Conservation (phyloP, 1,140 invertebrate genomes). For the Drosophila seguyi region DNA sequence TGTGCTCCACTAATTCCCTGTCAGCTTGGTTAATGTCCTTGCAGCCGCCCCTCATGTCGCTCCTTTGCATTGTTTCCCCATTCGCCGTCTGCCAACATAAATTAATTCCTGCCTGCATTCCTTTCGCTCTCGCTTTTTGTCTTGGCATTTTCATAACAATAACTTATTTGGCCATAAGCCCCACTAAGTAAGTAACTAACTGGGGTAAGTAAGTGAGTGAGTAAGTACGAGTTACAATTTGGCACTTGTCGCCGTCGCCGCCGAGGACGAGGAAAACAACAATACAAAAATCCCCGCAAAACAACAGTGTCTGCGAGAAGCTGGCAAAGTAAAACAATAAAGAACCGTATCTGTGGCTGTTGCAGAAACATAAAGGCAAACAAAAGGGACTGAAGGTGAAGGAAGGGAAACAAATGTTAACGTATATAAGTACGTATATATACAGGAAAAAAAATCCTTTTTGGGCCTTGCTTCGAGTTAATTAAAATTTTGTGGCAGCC, state of each 20-base stretch:
- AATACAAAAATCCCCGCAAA: conserved; percentile 9
- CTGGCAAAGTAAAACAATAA: conserved; percentile 63
- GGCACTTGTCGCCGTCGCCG: conserved; percentile 58
- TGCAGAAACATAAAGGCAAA: conserved; percentile 37
- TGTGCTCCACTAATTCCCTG: conserved; percentile 53
- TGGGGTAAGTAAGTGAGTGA: conserved; percentile 66
- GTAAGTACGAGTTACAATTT: conserved; percentile 37
- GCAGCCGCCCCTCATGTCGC: conserved; percentile 1
- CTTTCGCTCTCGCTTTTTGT: conserved; percentile 25
- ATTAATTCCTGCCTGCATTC: conserved; percentile 52
- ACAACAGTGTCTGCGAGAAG: conserved; percentile 3
- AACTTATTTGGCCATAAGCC: conserved; percentile 52
- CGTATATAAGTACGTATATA: background rate
- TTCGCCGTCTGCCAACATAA: conserved; percentile 38
- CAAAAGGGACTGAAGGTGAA: conserved; percentile 10
- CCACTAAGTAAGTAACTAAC: conserved; percentile 61
- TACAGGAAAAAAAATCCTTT: background rate
- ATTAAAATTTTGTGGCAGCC: background rate
- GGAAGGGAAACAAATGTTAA: conserved; percentile 5
- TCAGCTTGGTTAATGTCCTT: conserved; percentile 52
- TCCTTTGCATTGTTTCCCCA: conserved; percentile 11
- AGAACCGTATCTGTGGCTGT: conserved; percentile 27
- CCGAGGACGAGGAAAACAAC: conserved; percentile 6
- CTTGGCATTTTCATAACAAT: conserved; percentile 49
- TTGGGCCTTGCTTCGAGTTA: background rate